Evolutionary conservation across 2,888 invertebrate genomes (phyloP).

Genomic region (Drosophila neotestacea): DNA sequence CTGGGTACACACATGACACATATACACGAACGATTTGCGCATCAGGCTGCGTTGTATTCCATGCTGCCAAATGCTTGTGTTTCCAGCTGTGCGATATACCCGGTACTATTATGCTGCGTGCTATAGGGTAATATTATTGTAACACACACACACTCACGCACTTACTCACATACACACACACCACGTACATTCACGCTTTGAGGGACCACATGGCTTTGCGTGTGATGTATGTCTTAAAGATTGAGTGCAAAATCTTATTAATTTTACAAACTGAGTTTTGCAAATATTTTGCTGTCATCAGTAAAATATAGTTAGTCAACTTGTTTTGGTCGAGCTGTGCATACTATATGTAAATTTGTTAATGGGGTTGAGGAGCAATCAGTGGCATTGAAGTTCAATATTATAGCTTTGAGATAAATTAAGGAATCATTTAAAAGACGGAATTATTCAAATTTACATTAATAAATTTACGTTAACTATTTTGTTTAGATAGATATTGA

Average conservation of each 20-base stretch:
- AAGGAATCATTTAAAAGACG: no score
- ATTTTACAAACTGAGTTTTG: constrained; percentile 70
- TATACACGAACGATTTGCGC: neutral
- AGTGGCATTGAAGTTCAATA: neutral
- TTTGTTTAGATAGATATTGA: no score
- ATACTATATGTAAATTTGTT: constrained; percentile 1
- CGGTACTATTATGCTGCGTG: constrained; percentile 46
- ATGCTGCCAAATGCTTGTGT: constrained; percentile 25
- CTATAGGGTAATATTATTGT: constrained; percentile 40
- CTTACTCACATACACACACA: neutral
- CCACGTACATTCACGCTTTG: neutral
- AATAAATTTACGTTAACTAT: no score
- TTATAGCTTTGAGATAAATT: neutral
- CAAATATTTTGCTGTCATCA: constrained; percentile 49
- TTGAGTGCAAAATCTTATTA: constrained; percentile 69
- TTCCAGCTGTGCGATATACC: constrained; percentile 34
- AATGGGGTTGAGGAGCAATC: neutral
- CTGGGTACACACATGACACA: constrained; percentile 21
- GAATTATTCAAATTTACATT: no score
- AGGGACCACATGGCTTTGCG: constrained; percentile 19
- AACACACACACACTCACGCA: constrained; percentile 16
- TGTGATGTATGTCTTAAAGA: constrained; percentile 38
- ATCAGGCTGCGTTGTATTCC: constrained; percentile 21
- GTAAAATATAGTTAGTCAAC: constrained; percentile 52
- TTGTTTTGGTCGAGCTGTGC: constrained; percentile 29